Evolutionary conservation across 2,113 vertebrate species (phyloP).

Genomic region (Microcebus jonahi): DNA sequence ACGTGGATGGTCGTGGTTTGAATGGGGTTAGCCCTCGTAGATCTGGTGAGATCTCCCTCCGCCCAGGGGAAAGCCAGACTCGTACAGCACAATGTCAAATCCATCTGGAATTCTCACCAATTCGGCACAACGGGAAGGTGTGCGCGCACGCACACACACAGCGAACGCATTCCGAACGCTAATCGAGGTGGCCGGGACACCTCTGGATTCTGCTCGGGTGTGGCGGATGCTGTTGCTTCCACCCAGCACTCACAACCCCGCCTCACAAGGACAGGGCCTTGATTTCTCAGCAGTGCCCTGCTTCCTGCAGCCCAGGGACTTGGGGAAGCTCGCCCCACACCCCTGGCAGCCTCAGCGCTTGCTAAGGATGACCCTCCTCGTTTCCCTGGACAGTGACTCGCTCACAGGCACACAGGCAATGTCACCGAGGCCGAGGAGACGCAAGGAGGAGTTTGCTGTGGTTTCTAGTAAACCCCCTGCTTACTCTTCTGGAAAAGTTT

Average conservation of each 20-base stretch:
- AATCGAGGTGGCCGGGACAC: not conserved
- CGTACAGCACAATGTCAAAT: not conserved
- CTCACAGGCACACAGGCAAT: not conserved
- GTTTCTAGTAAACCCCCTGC: not conserved
- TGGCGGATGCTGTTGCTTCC: too few relatives aligned
- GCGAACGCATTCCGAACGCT: not conserved
- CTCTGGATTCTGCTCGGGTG: not conserved
- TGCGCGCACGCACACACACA: too few relatives aligned
- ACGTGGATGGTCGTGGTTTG: too few relatives aligned
- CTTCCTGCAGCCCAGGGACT: not conserved
- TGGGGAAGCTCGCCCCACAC: not conserved
- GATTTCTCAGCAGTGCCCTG: not conserved
- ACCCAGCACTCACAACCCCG: not conserved
- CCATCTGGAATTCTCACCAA: not conserved
- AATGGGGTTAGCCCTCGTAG: not conserved
- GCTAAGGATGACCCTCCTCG: not conserved
- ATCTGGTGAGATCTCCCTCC: not conserved
- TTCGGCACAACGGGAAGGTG: not conserved
- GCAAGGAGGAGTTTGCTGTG: not conserved
- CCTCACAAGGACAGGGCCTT: not conserved
- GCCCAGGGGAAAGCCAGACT: not conserved
- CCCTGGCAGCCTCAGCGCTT: not conserved
- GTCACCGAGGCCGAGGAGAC: rapidly evolving
- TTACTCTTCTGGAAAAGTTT: not conserved
- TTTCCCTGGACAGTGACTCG: not conserved